These are phyloP conservation scores for Zoanthus gigantus DNA, from an alignment of 92 coral and sea anemone species.

Conservation along the genomic window DNA sequence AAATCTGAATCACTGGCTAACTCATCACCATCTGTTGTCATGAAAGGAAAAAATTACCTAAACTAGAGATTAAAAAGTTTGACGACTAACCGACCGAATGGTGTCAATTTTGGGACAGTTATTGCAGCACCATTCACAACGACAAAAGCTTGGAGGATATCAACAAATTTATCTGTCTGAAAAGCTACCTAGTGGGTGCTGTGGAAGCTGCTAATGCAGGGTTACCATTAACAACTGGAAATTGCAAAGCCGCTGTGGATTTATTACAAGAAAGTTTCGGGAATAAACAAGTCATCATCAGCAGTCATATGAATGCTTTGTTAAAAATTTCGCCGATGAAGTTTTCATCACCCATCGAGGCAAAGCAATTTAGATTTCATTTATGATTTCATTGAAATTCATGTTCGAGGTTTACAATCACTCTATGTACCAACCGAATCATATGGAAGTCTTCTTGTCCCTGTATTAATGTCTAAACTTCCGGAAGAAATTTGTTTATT, in stretches of 20 bases:
- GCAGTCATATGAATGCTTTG: slow-evolving; percentile 70
- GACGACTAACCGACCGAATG: slow-evolving; percentile 58
- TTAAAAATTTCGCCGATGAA: slow-evolving; percentile 49
- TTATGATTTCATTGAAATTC: slow-evolving; percentile 64
- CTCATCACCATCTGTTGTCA: slow-evolving; percentile 8
- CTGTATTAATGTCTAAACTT: slow-evolving; percentile 57
- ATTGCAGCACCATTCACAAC: slow-evolving; percentile 64
- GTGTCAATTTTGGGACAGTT: slow-evolving; percentile 70
- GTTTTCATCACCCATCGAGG: slow-evolving; percentile 37
- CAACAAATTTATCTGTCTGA: slow-evolving; percentile 72
- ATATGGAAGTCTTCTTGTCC: slow-evolving; percentile 57
- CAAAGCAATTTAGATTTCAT: slow-evolving; percentile 26
- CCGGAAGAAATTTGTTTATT: slow-evolving; percentile 59
- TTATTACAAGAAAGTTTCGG: neutral
- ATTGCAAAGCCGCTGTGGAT: slow-evolving; percentile 57
- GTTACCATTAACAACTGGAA: slow-evolving; percentile 55
- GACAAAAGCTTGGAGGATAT: slow-evolving; percentile 47
- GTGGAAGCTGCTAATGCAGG: slow-evolving; percentile 59
- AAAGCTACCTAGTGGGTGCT: slow-evolving; percentile 48
- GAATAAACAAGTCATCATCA: slow-evolving; percentile 57
- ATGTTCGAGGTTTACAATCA: slow-evolving; percentile 58
- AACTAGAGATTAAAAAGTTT: slow-evolving; percentile 49
- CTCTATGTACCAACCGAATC: slow-evolving; percentile 55
- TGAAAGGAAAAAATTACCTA: slow-evolving; percentile 18
- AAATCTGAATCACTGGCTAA: neutral